Base-by-base conservation (phyloP, 1,140 invertebrate species). In the Ostrea denselamellosa region DNA sequence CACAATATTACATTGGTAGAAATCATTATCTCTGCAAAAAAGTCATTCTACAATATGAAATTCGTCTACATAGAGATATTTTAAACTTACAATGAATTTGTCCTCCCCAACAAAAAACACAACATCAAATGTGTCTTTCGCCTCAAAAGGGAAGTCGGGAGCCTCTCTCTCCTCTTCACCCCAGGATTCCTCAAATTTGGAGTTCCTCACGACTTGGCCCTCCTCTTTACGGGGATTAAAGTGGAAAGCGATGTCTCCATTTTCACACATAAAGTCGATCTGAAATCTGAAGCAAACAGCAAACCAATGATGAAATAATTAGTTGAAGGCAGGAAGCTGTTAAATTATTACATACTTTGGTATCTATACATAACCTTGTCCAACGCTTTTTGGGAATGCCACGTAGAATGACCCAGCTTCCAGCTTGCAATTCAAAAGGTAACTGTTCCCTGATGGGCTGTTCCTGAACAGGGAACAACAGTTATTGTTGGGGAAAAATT, bases 171-270 rank as follows among this genome's bases (percentile, higher is more conserved):
- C 97, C 93, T 98, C 97, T 8, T 95, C 93, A 0, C 97, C 96
- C 97, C 97, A 98, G 17, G 96, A 12, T 19, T 58, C 96, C 71
- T 95, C 94, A 9, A 96, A 90, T 71, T 96, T 95, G 3, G 96
- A 95, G 92, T 98, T 98, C 68, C 97, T 95, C 0, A 98, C 97
- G 22, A 98, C 96, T 65, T 88, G 85, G 88, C 92, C 65, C 87
- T 92, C 88, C 86, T 87, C 85, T 90, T 93, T 92, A 12, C 93
- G 89, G 0, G 92, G 92, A 94, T 97, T 98, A 68, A 98, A 96
- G 93, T 98, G 97, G 44, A 98, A 95, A 0, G 97, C 97, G 77
- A 98, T 96, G 92, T 98, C 97, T 58, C 62, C 85, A 95, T 96
- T 96, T 92, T 97, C 97, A 86, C 96, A 95, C 92, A 97, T 96